phyloP scores from a whole-genome alignment of 2,888 invertebrate genomes.

The Tachina lurida region DNA sequence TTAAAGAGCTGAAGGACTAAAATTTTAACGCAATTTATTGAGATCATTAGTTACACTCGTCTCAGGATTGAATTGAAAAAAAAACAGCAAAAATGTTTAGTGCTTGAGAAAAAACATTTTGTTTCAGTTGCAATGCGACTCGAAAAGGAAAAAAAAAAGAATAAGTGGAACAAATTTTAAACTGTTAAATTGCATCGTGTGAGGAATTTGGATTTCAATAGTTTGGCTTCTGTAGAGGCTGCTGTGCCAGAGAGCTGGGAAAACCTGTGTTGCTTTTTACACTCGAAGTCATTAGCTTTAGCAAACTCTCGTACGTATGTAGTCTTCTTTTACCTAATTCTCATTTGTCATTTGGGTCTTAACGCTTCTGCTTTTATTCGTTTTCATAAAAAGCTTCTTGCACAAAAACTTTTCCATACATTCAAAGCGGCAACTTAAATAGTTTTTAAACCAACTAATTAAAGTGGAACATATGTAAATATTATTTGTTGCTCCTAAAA shows the following conservation, averaged over 20 bases:
- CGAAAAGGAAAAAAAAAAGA: not conserved
- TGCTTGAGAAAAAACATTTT: conserved; percentile 14
- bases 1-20: conserved; percentile 14
- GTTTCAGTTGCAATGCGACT: not conserved
- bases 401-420: too few species aligned
- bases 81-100: not conserved
- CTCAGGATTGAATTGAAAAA: conserved; percentile 9
- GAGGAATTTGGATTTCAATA: not conserved
- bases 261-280: too few species aligned
- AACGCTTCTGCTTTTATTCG: too few species aligned
- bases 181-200: not conserved
- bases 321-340: too few species aligned
- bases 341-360: too few species aligned
- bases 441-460: too few species aligned
- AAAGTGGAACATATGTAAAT: too few species aligned
- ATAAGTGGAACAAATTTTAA: not conserved
- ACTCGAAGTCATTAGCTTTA: too few species aligned
- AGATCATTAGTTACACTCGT: conserved; percentile 37
- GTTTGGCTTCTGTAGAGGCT: not conserved
- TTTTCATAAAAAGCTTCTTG: too few species aligned
- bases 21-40: conserved; percentile 11
- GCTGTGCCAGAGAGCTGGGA: not conserved
- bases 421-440: too few species aligned
- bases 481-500: too few species aligned
- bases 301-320: too few species aligned